These are phyloP conservation scores for Spermophilus dauricus DNA, from an alignment of 2,113 vertebrate species.

Conservation along the genomic window DNA sequence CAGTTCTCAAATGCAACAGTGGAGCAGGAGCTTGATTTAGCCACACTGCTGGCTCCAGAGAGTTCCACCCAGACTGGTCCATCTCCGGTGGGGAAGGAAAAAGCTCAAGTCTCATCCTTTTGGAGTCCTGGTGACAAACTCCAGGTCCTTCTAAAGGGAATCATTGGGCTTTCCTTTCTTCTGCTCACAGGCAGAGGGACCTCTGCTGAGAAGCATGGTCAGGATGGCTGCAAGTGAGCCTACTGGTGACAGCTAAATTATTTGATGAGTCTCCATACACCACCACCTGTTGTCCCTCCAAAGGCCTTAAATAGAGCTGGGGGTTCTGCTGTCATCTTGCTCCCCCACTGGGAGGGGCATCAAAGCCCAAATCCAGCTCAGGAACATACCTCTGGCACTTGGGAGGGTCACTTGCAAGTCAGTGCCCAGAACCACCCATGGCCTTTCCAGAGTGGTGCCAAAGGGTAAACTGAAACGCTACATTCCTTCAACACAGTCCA, in stretches of 20 bases:
- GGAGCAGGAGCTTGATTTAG: conserved; percentile 63
- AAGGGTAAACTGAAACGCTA: background rate
- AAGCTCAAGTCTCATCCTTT: background rate
- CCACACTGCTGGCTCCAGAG: background rate
- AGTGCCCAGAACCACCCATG: conserved; percentile 51
- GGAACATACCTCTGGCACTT: conserved; percentile 80
- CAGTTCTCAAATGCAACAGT: conserved; percentile 58
- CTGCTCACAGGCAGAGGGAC: conserved; percentile 34
- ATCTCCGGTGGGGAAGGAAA: background rate
- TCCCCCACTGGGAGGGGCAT: conserved; percentile 63
- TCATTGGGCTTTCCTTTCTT: conserved; percentile 51
- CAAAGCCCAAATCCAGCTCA: conserved; percentile 72
- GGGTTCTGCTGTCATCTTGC: conserved; percentile 83
- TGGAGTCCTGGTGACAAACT: conserved; percentile 10
- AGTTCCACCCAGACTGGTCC: background rate
- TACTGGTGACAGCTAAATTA: conserved; percentile 85
- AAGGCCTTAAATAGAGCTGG: conserved; percentile 90
- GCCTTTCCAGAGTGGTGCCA: conserved; percentile 19
- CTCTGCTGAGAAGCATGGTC: conserved; percentile 84
- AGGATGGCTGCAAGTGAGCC: conserved; percentile 85
- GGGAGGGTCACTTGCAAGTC: conserved; percentile 76
- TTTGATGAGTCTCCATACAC: conserved; percentile 90
- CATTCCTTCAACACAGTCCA: conserved; percentile 8
- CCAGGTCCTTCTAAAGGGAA: conserved; percentile 46
- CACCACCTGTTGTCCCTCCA: conserved; percentile 85